Evolutionary conservation across 2,797 vertebrate genomes (phyloP).

Genomic region (Staurois parvus): DNA sequence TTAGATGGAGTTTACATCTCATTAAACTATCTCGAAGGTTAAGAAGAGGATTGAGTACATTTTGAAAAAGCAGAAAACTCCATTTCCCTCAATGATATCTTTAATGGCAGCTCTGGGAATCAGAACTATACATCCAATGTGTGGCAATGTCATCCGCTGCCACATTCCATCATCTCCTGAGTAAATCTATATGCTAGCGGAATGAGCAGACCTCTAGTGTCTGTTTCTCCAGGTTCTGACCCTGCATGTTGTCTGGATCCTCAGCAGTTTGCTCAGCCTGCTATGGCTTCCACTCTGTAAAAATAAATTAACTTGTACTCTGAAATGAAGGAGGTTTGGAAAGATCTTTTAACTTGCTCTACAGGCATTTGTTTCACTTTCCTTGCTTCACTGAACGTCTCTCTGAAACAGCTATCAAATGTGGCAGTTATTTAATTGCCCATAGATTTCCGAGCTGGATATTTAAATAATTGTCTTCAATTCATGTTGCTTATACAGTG

Average conservation of each 20-base stretch:
- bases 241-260: not conserved
- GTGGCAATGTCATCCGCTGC: not conserved
- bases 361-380: slow-evolving; percentile 11
- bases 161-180: not conserved
- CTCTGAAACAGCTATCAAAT: slow-evolving; percentile 33
- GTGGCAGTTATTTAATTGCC: slow-evolving; percentile 37
- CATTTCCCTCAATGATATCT: not conserved
- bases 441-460: slow-evolving; percentile 12
- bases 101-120: not conserved
- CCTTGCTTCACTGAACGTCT: slow-evolving; percentile 26
- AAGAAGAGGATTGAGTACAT: not conserved
- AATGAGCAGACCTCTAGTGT: not conserved
- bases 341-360: slow-evolving; percentile 28
- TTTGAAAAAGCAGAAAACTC: not conserved
- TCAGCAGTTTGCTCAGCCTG: not conserved
- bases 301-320: not conserved
- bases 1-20: not conserved
- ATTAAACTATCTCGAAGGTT: not conserved
- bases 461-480: slow-evolving; percentile 24
- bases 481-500: not conserved
- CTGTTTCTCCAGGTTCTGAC: not conserved
- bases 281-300: slow-evolving; percentile 1
- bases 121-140: not conserved
- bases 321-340: not conserved
- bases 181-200: not conserved